Evolutionary conservation across 2,797 vertebrate species (phyloP).

Genomic region (Hydrophis major): DNA sequence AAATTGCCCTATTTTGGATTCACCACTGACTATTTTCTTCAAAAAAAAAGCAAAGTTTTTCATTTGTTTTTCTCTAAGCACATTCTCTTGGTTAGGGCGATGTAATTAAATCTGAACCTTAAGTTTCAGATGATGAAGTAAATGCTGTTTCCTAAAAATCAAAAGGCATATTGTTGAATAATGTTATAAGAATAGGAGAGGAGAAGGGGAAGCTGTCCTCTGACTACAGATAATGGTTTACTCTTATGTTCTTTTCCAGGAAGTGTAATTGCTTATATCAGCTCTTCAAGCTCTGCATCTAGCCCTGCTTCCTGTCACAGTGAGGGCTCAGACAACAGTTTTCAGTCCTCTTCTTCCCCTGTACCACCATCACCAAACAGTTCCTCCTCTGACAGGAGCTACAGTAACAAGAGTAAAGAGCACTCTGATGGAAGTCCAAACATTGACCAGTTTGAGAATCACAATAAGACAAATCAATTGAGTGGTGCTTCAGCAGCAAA

Average conservation of each 20-base stretch:
- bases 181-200: constrained; percentile 19
- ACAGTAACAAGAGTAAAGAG: constrained; percentile 65
- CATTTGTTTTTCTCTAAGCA: constrained; percentile 6
- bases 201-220: constrained; percentile 24
- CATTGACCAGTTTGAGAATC: constrained; percentile 68
- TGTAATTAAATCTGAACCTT: constrained; percentile 3
- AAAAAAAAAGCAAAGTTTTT: fast-evolving
- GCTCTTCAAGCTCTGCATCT: constrained; percentile 88
- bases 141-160: fast-evolving
- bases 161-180: not conserved
- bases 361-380: constrained; percentile 83
- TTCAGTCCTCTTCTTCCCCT: constrained; percentile 80
- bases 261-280: constrained; percentile 95
- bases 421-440: constrained; percentile 71
- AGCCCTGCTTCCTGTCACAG: constrained; percentile 87
- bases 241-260: constrained; percentile 71
- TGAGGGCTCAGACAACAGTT: constrained; percentile 82
- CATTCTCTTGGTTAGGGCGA: not conserved
- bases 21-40: not conserved
- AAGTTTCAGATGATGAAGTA: not conserved
- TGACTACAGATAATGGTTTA: constrained; percentile 48
- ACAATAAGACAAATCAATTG: constrained; percentile 67
- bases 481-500: constrained; percentile 73
- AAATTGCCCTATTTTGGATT: not conserved
- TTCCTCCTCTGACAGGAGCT: constrained; percentile 69